A percentile compares a stretch with the other conserved stretches of the same genome.
phyloP scores from a whole-genome alignment of 2,113 vertebrate species.

The Colaptes auratus region DNA sequence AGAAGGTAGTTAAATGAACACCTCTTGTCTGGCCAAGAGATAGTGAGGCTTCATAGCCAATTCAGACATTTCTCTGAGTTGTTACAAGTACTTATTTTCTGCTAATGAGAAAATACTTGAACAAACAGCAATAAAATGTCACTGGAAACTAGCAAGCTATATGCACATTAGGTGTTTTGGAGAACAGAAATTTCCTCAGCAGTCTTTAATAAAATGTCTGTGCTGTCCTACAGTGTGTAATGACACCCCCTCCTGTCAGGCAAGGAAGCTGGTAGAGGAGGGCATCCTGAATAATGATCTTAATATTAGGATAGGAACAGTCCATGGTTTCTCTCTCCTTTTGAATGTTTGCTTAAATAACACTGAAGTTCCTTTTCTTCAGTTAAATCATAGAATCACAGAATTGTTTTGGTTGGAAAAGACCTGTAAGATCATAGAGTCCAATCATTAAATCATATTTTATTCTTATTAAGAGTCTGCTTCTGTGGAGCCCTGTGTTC shows the following conservation, averaged over 20 bases:
- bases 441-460: not conserved
- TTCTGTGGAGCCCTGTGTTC: not conserved
- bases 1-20: not conserved
- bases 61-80: not conserved
- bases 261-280: not conserved
- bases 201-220: not conserved
- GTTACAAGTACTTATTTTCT: not conserved
- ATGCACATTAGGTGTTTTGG: not conserved
- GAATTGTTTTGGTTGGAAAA: too few species aligned
- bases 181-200: not conserved
- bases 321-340: not conserved
- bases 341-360: not conserved
- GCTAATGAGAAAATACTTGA: not conserved
- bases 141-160: not conserved
- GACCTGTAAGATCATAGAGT: too few species aligned
- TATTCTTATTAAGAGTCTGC: not conserved
- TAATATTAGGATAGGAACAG: not conserved
- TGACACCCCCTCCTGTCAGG: not conserved
- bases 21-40: not conserved
- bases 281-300: not conserved
- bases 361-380: not conserved
- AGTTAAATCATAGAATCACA: not conserved
- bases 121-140: not conserved
- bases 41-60: not conserved
- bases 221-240: not conserved